Evolutionary conservation across 2,797 vertebrate genomes (phyloP).

Genomic region (Tragelaphus oryx): DNA sequence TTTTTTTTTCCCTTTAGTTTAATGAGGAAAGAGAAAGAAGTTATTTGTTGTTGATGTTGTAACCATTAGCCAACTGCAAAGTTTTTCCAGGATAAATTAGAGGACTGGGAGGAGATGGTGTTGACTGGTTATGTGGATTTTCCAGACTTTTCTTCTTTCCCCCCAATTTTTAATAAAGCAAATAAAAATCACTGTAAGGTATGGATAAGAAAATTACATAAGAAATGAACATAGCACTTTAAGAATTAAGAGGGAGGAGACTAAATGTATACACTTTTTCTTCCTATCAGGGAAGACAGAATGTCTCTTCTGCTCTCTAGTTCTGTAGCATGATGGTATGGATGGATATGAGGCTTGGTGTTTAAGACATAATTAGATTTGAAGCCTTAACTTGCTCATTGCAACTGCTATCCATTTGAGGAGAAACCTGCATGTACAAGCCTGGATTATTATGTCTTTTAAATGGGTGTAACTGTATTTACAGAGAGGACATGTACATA

Average conservation of each 20-base stretch:
- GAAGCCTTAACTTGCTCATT: not conserved
- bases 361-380: not conserved
- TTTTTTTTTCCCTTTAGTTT: not conserved
- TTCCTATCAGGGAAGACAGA: not conserved
- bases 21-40: slow-evolving; percentile 50
- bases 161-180: slow-evolving; percentile 34
- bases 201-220: not conserved
- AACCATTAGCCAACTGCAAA: slow-evolving; percentile 39
- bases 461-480: not conserved
- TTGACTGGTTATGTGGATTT: not conserved
- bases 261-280: not conserved
- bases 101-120: slow-evolving; percentile 18
- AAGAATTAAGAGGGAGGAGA: not conserved
- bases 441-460: not conserved
- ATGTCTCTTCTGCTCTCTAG: not conserved
- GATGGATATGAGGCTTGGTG: not conserved
- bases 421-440: not conserved
- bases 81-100: slow-evolving; percentile 28
- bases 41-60: slow-evolving; percentile 22
- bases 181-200: not conserved
- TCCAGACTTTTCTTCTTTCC: not conserved
- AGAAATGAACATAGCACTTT: not conserved
- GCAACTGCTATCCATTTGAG: not conserved
- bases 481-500: not conserved
- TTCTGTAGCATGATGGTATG: not conserved